Evolutionary conservation across 2,888 invertebrate genomes (phyloP).

Genomic region (Mythimna albipuncta): DNA sequence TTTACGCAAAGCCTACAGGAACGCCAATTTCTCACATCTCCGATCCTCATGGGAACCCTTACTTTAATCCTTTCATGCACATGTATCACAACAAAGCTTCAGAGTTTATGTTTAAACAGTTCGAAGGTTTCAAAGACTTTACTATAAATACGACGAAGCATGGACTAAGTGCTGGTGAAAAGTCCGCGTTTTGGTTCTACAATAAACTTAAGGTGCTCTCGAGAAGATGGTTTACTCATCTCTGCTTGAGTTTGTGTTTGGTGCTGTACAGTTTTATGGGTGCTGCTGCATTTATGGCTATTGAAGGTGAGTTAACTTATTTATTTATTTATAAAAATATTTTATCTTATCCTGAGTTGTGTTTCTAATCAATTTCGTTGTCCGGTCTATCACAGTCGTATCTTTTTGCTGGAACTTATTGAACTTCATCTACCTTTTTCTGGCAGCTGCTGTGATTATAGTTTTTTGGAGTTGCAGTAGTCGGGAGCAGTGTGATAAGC

Average conservation of each 20-base stretch:
- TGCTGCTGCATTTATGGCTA: conserved; percentile 94
- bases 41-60: conserved; percentile 80
- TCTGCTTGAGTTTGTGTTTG: conserved; percentile 95
- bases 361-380: too few species aligned
- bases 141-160: conserved; percentile 93
- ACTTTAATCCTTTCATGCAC: conserved; percentile 83
- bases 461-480: too few species aligned
- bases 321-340: too few species aligned
- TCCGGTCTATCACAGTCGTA: too few species aligned
- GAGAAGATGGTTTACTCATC: conserved; percentile 96
- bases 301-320: conserved; percentile 92
- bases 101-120: conserved; percentile 95
- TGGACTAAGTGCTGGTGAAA: conserved; percentile 96
- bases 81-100: conserved; percentile 93
- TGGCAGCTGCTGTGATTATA: too few species aligned
- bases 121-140: conserved; percentile 94
- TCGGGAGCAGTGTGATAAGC: too few species aligned
- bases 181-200: conserved; percentile 95
- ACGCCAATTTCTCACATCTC: conserved; percentile 82
- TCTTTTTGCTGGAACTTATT: too few species aligned
- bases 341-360: too few species aligned
- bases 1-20: conserved; percentile 75
- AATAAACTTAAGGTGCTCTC: conserved; percentile 94
- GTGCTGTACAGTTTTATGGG: conserved; percentile 95
- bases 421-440: too few species aligned